phyloP scores from a whole-genome alignment of 2,888 invertebrate genomes.

The Lasioglossum oenotherae region DNA sequence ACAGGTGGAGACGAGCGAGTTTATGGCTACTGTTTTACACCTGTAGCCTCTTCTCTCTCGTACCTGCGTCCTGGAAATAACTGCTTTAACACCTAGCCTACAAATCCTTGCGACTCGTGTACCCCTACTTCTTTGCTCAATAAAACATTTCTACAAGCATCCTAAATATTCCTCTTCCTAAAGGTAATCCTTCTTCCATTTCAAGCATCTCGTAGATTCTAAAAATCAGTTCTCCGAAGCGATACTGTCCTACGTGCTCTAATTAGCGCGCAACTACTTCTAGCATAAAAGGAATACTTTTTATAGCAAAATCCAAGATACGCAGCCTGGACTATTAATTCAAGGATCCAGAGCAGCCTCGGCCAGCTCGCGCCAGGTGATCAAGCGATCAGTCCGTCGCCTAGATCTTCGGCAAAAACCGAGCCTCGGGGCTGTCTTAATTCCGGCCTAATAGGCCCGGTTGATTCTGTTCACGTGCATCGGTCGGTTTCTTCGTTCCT shows the following conservation, averaged over 20 bases:
- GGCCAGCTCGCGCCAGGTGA: background rate
- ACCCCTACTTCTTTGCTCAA: background rate
- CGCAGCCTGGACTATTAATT: background rate
- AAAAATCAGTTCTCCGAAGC: too few species aligned
- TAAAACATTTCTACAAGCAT: background rate
- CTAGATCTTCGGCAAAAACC: conserved; percentile 18
- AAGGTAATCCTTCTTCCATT: too few species aligned
- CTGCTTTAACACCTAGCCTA: background rate
- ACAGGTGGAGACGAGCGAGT: conserved; percentile 3
- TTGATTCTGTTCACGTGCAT: conserved; percentile 23
- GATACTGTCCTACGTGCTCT: too few species aligned
- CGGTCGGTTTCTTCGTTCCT: conserved; percentile 17
- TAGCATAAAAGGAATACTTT: background rate
- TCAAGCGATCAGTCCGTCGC: conserved; percentile 8
- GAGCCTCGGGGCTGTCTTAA: conserved; percentile 24
- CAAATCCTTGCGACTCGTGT: background rate
- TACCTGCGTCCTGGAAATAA: background rate
- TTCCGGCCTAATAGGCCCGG: conserved; percentile 28
- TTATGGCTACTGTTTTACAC: background rate
- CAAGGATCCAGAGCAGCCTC: background rate
- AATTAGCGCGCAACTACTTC: background rate
- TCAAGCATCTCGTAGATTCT: too few species aligned
- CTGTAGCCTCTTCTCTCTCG: background rate
- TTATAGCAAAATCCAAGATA: background rate
- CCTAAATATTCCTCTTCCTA: background rate